Evolutionary conservation across 1,140 invertebrate genomes (phyloP).

Genomic region (Antheraea pernyi): DNA sequence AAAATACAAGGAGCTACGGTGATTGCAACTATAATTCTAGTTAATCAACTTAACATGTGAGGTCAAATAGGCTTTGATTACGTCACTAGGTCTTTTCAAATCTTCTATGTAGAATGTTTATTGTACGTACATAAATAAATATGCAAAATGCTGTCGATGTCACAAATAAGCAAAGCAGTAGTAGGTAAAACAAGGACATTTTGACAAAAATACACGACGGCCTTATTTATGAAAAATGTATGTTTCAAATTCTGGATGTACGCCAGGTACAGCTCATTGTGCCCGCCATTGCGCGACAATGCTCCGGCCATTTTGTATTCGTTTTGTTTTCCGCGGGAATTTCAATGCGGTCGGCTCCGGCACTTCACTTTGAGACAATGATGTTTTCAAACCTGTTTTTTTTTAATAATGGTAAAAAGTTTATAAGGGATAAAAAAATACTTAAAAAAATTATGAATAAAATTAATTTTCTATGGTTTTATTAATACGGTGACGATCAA

Average conservation of each 20-base stretch:
- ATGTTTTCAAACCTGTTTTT: neutral
- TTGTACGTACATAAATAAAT: neutral
- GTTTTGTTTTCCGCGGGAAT: constrained; percentile 29
- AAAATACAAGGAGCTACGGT: too few relatives aligned
- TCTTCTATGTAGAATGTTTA: too few relatives aligned
- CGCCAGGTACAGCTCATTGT: constrained; percentile 25
- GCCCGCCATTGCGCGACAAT: constrained; percentile 40
- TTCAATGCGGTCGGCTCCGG: constrained; percentile 10
- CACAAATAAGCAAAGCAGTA: neutral
- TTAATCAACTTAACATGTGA: too few relatives aligned
- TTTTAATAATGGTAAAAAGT: neutral
- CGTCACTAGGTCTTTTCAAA: too few relatives aligned
- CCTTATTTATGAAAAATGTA: constrained; percentile 18
- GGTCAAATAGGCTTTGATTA: too few relatives aligned
- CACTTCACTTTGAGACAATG: neutral
- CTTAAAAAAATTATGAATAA: too few relatives aligned
- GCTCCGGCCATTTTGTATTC: constrained; percentile 35
- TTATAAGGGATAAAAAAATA: too few relatives aligned
- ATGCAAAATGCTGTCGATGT: neutral
- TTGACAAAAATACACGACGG: constrained; percentile 13
- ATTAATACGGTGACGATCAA: too few relatives aligned
- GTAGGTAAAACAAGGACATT: neutral
- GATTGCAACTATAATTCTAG: too few relatives aligned
- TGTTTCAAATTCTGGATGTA: constrained; percentile 23
- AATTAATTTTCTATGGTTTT: too few relatives aligned